A percentile compares a stretch with the other conserved stretches of the same genome.
phyloP scores from a whole-genome alignment of 2,888 invertebrate species.

The Entomobrya proxima region DNA sequence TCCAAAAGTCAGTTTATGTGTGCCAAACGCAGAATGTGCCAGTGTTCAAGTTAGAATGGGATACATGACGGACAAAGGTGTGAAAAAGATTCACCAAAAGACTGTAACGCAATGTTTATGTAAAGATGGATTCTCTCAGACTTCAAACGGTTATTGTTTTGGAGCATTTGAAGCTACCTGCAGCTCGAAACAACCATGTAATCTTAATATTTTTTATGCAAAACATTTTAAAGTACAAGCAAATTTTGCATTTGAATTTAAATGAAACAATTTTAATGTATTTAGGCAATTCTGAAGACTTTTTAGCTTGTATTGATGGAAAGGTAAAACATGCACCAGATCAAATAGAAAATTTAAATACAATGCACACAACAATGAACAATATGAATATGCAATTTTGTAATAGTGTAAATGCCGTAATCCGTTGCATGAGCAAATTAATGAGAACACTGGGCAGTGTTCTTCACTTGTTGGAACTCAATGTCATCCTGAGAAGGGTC shows the following conservation, averaged over 20 bases:
- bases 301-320: slow-evolving; percentile 64
- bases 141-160: slow-evolving; percentile 58
- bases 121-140: slow-evolving; percentile 60
- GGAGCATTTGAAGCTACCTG: slow-evolving; percentile 57
- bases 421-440: slow-evolving; percentile 62
- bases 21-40: slow-evolving; percentile 63
- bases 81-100: slow-evolving; percentile 69
- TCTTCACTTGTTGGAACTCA: slow-evolving; percentile 56
- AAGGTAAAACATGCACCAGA: slow-evolving; percentile 45
- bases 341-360: too few species aligned
- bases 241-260: not conserved
- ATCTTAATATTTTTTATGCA: not conserved
- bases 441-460: slow-evolving; percentile 62
- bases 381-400: not conserved
- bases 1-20: slow-evolving; percentile 55
- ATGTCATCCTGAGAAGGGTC: slow-evolving; percentile 51
- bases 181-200: slow-evolving; percentile 46
- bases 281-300: slow-evolving; percentile 57
- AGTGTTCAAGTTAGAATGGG: slow-evolving; percentile 65
- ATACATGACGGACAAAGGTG: slow-evolving; percentile 60
- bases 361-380: too few species aligned
- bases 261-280: not conserved
- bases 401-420: slow-evolving; percentile 65
- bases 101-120: slow-evolving; percentile 65
- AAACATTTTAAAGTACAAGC: too few species aligned